These are phyloP conservation scores for Noturus placidus DNA, from an alignment of 2,113 vertebrate species.

Conservation along the genomic window DNA sequence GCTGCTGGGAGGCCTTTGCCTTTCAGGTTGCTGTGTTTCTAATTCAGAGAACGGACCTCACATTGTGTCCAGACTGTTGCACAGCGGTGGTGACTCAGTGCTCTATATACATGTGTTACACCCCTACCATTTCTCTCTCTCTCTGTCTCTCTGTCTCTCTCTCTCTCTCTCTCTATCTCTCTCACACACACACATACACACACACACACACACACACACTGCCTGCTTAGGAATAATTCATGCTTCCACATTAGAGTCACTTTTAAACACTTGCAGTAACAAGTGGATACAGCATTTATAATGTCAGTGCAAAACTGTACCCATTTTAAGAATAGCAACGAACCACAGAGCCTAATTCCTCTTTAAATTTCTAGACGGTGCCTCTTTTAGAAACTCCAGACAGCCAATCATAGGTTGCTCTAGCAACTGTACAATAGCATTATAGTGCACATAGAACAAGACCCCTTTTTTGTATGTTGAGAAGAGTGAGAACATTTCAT, in stretches of 20 bases:
- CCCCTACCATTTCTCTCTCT: conserved; percentile 27
- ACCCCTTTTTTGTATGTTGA: conserved; percentile 20
- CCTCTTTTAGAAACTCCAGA: conserved; percentile 38
- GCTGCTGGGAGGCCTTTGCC: conserved; percentile 44
- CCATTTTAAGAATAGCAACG: conserved; percentile 25
- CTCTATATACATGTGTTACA: conserved; percentile 33
- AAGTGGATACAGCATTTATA: conserved; percentile 41
- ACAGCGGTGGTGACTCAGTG: conserved; percentile 56
- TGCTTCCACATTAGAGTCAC: conserved; percentile 40
- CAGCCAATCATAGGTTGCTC: conserved; percentile 36
- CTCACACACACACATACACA: conserved; percentile 13
- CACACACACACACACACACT: conserved; percentile 23
- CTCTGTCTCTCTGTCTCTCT: neutral
- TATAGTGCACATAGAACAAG: conserved; percentile 23
- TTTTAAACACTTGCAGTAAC: conserved; percentile 35
- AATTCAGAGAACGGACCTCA: conserved; percentile 54
- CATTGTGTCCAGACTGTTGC: conserved; percentile 56
- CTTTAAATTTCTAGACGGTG: conserved; percentile 26
- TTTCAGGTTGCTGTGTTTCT: conserved; percentile 56
- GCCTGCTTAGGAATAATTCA: conserved; percentile 50
- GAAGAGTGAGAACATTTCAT: conserved; percentile 12
- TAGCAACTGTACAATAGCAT: conserved; percentile 16
- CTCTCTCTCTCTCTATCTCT: neutral
- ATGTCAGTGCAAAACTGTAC: conserved; percentile 17
- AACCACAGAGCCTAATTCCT: conserved; percentile 13